These are phyloP conservation scores for Limnephilus marmoratus DNA, from an alignment of 2,888 invertebrate genomes.

Conservation along the genomic window DNA sequence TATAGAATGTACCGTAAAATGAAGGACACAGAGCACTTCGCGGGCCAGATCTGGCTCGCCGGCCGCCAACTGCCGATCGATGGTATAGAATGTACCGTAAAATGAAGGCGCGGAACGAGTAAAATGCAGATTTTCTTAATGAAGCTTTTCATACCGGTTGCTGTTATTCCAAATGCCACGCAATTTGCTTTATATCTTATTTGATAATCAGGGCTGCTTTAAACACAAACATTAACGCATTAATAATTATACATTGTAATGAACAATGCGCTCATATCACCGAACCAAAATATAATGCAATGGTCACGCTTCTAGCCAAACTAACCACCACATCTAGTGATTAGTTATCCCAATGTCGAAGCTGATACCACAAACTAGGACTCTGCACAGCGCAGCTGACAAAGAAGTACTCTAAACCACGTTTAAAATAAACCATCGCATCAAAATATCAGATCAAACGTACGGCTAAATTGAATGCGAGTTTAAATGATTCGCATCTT, in stretches of 20 bases:
- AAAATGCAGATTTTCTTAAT: background rate
- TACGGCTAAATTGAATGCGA: background rate
- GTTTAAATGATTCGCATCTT: background rate
- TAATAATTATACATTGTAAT: background rate
- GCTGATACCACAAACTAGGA: background rate
- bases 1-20: too few species aligned
- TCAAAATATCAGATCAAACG: background rate
- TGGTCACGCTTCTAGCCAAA: conserved; percentile 9
- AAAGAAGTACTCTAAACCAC: background rate
- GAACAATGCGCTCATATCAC: conserved; percentile 5
- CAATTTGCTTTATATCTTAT: background rate
- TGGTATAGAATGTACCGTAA: background rate
- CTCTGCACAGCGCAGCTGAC: background rate
- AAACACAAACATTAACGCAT: background rate
- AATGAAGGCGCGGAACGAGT: background rate
- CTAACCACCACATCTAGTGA: conserved; percentile 33
- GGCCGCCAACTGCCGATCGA: too few species aligned
- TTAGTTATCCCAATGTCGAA: conserved; percentile 35
- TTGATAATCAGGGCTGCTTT: background rate
- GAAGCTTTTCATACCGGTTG: background rate
- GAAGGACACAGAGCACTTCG: too few species aligned
- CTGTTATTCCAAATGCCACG: background rate
- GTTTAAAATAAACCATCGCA: background rate
- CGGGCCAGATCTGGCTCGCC: too few species aligned
- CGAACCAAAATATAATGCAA: conserved; percentile 2